Conservation (phyloP, 2,113 vertebrate genomes). For the Proterorhinus semilunaris region DNA sequence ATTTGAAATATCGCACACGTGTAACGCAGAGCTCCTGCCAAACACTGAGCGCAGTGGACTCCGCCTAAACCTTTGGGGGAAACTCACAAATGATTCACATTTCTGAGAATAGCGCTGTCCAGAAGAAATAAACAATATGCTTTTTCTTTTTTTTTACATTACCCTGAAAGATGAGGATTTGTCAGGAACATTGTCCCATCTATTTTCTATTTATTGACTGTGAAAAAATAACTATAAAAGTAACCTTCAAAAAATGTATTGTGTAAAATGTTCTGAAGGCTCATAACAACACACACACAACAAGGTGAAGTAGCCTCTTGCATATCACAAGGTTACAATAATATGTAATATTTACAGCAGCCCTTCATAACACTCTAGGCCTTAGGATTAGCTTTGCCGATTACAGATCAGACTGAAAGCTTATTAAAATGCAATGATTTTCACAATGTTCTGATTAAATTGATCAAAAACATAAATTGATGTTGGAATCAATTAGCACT, state of each 20-base stretch:
- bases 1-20: constrained; percentile 16
- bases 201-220: neutral
- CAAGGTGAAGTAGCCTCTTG: no score
- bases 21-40: constrained; percentile 30
- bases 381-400: no score
- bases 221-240: neutral
- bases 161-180: neutral
- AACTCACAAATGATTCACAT: constrained; percentile 30
- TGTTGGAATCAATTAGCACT: no score
- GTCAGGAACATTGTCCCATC: neutral
- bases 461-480: no score
- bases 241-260: neutral
- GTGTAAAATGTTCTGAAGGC: no score
- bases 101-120: constrained; percentile 42
- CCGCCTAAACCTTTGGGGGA: constrained; percentile 53
- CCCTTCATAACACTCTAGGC: no score
- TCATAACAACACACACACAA: no score
- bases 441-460: no score
- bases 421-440: no score
- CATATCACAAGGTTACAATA: no score
- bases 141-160: neutral
- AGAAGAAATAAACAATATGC: constrained; percentile 11
- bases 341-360: no score
- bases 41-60: constrained; percentile 25
- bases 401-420: no score